These are phyloP conservation scores for Echeneis naucrates DNA, from an alignment of 2,797 vertebrate species.

Conservation along the genomic window DNA sequence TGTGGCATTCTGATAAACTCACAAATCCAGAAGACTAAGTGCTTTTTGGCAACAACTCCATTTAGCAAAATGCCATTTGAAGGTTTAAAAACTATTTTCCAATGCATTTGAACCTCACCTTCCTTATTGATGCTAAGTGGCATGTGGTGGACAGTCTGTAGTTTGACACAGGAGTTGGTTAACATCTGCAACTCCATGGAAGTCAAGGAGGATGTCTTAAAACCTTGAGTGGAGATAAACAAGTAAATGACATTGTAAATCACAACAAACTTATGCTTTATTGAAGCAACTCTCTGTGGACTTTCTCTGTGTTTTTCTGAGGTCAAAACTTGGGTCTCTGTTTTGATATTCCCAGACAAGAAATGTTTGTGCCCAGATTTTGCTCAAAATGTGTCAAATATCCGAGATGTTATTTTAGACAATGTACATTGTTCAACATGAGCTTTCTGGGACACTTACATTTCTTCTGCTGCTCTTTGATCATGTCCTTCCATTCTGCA, in stretches of 20 bases:
- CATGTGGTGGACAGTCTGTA: constrained; percentile 97
- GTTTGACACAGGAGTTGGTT: constrained; percentile 97
- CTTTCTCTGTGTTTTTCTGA: background rate
- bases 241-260: constrained; percentile 9
- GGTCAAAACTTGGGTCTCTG: background rate
- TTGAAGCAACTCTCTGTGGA: background rate
- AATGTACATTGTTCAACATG: background rate
- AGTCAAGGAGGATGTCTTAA: constrained; percentile 93
- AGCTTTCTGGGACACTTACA: constrained; percentile 84
- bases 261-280: background rate
- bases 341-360: background rate
- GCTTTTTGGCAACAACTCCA: background rate
- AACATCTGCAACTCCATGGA: constrained; percentile 98
- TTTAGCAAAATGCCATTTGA: background rate
- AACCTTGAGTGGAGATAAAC: constrained; percentile 81
- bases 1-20: background rate
- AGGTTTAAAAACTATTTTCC: background rate
- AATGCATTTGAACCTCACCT: constrained; percentile 77
- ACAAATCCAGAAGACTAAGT: background rate
- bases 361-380: background rate
- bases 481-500: constrained; percentile 95
- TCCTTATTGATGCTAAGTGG: constrained; percentile 96
- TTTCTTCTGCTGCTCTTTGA: constrained; percentile 98
- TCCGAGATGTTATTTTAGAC: background rate
- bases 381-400: background rate